Percentiles rank a stretch among this genome's conserved stretches.
Conservation (phyloP, 2,888 invertebrate species). For the Acanthopleura granulata region DNA sequence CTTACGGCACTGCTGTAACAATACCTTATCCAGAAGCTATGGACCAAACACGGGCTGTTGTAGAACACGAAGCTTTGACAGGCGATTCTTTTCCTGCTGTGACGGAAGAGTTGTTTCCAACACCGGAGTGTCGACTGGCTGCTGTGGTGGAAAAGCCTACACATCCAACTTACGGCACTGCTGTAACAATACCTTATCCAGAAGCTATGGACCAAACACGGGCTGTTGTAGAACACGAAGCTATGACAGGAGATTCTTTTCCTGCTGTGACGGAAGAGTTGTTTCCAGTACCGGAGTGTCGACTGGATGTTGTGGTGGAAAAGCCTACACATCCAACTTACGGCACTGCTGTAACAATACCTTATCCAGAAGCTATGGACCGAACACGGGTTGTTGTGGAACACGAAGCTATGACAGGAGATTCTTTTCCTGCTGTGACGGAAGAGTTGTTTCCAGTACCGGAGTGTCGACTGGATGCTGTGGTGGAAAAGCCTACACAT, state of each 20-base stretch:
- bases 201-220: not conserved
- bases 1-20: not conserved
- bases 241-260: not conserved
- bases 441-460: not conserved
- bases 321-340: not conserved
- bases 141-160: conserved; percentile 4
- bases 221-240: not conserved
- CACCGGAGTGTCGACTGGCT: not conserved
- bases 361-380: not conserved
- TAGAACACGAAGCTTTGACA: conserved; percentile 8
- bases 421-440: conserved; percentile 2
- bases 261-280: not conserved
- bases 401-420: not conserved
- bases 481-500: not conserved
- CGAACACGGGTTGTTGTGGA: conserved; percentile 4
- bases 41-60: conserved; percentile 3
- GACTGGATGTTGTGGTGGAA: conserved; percentile 8
- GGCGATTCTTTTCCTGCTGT: not conserved
- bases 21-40: not conserved
- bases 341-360: not conserved
- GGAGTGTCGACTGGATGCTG: not conserved
- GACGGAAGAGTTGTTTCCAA: not conserved
- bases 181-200: not conserved
- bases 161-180: not conserved
- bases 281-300: not conserved